Evolutionary conservation across 1,140 invertebrate species (phyloP).

Genomic region (Ridgeia piscesae): DNA sequence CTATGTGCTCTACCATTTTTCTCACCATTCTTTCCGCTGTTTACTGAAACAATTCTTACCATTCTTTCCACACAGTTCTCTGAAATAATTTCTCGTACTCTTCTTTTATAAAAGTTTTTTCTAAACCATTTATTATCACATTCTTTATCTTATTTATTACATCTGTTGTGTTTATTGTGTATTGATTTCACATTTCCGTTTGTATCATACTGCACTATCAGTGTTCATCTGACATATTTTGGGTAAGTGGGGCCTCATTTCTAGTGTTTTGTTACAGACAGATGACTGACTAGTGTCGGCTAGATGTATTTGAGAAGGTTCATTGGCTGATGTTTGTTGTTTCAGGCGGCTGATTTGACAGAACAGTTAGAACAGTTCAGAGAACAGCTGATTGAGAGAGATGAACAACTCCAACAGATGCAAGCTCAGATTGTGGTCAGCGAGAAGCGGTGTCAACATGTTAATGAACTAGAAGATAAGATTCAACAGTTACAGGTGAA

Average conservation of each 20-base stretch:
- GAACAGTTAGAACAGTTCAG: conserved; percentile 26
- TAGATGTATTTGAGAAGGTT: background rate
- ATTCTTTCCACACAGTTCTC: background rate
- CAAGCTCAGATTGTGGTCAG: conserved; percentile 23
- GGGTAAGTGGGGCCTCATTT: no score
- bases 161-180: background rate
- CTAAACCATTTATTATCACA: background rate
- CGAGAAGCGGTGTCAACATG: conserved; percentile 18
- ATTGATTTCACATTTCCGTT: no score
- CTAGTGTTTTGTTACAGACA: no score
- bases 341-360: conserved; percentile 12
- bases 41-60: background rate
- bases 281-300: background rate
- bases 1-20: background rate
- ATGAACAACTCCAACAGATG: conserved; percentile 26
- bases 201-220: no score
- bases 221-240: no score
- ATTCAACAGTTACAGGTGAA: conserved; percentile 8
- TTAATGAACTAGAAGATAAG: conserved; percentile 9
- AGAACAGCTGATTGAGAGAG: conserved; percentile 22
- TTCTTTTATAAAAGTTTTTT: background rate
- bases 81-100: background rate
- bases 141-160: background rate
- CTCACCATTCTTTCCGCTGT: background rate
- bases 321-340: background rate